Conservation (phyloP, 1,140 invertebrate species). For the Orussus abietinus region DNA sequence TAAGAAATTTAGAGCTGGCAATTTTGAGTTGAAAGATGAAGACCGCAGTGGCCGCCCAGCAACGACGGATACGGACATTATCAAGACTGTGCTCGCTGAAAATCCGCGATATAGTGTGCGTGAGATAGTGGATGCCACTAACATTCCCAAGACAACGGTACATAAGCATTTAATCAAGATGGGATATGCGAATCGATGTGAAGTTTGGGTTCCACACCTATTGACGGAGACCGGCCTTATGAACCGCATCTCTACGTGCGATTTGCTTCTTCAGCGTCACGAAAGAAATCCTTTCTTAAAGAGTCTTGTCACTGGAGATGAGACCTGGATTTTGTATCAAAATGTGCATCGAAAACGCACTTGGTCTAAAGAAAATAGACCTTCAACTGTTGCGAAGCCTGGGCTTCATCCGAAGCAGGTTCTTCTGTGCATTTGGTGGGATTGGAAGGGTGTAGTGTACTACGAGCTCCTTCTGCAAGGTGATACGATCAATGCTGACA, state of each 20-base stretch:
- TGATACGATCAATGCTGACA: conserved; percentile 17
- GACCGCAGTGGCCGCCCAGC: neutral
- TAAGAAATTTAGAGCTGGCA: neutral
- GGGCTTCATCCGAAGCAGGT: neutral
- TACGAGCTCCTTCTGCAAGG: conserved; percentile 19
- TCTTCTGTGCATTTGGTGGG: no score
- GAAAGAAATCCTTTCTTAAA: conserved; percentile 1
- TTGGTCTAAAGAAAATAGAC: no score
- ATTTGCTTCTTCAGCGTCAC: neutral
- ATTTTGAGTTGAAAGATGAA: no score
- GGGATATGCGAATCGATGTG: neutral
- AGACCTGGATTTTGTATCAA: no score
- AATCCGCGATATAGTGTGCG: neutral
- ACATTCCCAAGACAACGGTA: neutral
- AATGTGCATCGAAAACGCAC: no score
- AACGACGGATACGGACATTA: neutral
- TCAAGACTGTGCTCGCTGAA: conserved; percentile 1
- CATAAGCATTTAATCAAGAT: neutral
- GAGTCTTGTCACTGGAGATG: neutral
- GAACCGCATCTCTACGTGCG: conserved; percentile 1
- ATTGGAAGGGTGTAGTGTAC: conserved; percentile 20
- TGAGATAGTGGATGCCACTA: conserved; percentile 1
- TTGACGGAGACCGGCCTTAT: conserved; percentile 1
- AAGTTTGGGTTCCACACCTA: no score
- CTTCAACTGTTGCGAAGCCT: no score